These are phyloP conservation scores for Diorhabda carinulata DNA, from an alignment of 1,140 invertebrate species.

Conservation along the genomic window DNA sequence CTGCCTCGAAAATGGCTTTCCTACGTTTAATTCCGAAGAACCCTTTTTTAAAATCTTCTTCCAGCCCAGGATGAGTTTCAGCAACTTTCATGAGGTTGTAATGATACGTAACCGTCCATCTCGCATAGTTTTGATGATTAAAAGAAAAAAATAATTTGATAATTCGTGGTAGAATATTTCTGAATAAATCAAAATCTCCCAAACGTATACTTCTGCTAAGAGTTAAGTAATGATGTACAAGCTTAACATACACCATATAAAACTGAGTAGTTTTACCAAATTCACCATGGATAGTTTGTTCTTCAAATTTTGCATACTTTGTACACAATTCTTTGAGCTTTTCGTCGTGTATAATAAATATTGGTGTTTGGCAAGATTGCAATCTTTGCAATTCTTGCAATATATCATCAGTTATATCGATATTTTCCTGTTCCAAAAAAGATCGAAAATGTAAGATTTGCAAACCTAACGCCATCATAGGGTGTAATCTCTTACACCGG, in stretches of 20 bases:
- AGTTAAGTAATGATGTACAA: constrained; percentile 35
- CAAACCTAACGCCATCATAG: background rate
- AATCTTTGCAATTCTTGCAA: no score
- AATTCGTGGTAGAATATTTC: constrained; percentile 24
- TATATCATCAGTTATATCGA: no score
- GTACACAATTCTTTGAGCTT: no score
- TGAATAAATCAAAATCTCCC: constrained; percentile 36
- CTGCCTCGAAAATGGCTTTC: constrained; percentile 12
- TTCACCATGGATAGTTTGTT: constrained; percentile 31
- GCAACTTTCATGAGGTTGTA: constrained; percentile 28
- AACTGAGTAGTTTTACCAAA: constrained; percentile 43
- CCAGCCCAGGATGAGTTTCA: constrained; percentile 10
- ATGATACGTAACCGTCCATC: constrained; percentile 28
- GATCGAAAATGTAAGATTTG: constrained; percentile 11
- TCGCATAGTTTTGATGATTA: background rate
- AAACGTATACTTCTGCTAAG: constrained; percentile 37
- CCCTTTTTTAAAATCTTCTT: constrained; percentile 9
- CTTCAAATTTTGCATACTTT: constrained; percentile 31
- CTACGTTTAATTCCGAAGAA: constrained; percentile 33
- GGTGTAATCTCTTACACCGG: no score
- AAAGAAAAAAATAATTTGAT: constrained; percentile 30
- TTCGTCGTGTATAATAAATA: no score
- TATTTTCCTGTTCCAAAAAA: no score
- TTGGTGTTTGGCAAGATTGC: no score
- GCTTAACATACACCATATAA: constrained; percentile 40